A percentile compares a stretch with the other conserved stretches of the same genome.
Evolutionary conservation across 2,888 invertebrate species (phyloP).

Genomic region (Xestia xanthographa): DNA sequence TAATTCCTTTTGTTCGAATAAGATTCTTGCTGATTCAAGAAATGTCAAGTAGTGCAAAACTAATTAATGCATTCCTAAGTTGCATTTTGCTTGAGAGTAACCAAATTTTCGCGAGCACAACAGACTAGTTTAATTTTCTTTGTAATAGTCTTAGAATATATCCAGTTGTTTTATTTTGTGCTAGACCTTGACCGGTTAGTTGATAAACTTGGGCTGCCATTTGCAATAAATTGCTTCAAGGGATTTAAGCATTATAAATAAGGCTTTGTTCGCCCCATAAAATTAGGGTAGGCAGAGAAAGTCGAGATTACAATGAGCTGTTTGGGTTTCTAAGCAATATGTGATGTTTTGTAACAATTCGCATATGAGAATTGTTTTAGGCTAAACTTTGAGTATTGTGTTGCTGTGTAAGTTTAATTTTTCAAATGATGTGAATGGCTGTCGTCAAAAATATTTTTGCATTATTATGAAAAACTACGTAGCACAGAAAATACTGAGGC

Average conservation of each 20-base stretch:
- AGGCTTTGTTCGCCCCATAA: constrained; percentile 60
- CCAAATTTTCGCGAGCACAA: constrained; percentile 24
- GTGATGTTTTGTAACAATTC: constrained; percentile 40
- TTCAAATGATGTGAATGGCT: constrained; percentile 5
- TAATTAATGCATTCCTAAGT: constrained; percentile 51
- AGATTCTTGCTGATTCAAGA: constrained; percentile 15
- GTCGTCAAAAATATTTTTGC: no score
- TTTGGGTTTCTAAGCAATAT: constrained; percentile 38
- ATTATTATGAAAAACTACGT: not conserved
- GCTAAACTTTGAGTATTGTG: constrained; percentile 1
- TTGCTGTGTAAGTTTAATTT: constrained; percentile 1
- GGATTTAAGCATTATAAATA: constrained; percentile 62
- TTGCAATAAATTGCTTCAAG: constrained; percentile 60
- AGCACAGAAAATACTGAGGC: not conserved
- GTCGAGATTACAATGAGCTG: constrained; percentile 53
- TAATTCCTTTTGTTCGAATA: constrained; percentile 37
- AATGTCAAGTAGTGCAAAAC: constrained; percentile 38
- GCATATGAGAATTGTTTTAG: constrained; percentile 32
- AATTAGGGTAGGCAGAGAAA: constrained; percentile 56
- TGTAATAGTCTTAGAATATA: constrained; percentile 17
- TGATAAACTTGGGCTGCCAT: constrained; percentile 45
- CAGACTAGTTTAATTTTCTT: constrained; percentile 43
- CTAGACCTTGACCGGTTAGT: constrained; percentile 35
- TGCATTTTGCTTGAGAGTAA: constrained; percentile 37
- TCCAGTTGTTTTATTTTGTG: constrained; percentile 32